These are phyloP conservation scores for Tiphia femorata DNA, from an alignment of 2,888 invertebrate genomes.

Conservation along the genomic window DNA sequence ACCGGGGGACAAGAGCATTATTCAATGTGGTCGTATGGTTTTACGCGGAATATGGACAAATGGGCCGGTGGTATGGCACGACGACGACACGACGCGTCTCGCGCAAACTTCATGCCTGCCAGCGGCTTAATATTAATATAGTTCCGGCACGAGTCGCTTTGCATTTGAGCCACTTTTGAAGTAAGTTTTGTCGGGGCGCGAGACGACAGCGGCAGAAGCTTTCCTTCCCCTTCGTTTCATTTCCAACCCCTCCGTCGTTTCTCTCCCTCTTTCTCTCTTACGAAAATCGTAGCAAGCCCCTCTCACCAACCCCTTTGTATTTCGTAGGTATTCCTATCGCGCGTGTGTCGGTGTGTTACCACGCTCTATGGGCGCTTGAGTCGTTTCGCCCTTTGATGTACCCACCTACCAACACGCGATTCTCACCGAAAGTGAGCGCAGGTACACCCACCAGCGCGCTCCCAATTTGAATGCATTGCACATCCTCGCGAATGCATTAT, in stretches of 20 bases:
- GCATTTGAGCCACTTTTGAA: slow-evolving; percentile 2
- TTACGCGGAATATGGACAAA: slow-evolving; percentile 7
- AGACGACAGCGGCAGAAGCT: background rate
- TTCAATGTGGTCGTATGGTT: no score
- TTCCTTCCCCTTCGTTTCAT: slow-evolving; percentile 4
- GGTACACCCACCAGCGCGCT: background rate
- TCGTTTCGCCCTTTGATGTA: slow-evolving; percentile 10
- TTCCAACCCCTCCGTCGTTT: background rate
- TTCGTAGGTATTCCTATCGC: background rate
- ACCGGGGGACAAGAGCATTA: no score
- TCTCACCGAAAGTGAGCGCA: slow-evolving; percentile 2
- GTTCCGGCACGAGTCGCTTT: slow-evolving; percentile 2
- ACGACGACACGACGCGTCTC: no score
- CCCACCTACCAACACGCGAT: no score
- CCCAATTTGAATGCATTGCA: slow-evolving; percentile 15
- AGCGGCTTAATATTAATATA: slow-evolving; percentile 25
- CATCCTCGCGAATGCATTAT: slow-evolving; percentile 1
- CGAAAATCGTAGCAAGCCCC: no score
- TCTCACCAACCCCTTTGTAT: no score
- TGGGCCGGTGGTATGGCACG: no score
- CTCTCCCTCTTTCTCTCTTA: background rate
- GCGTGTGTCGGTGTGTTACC: background rate
- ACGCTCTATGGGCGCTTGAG: background rate
- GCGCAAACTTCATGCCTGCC: background rate
- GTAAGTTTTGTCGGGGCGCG: slow-evolving; percentile 3